These are phyloP conservation scores for Stegophylla sp. DNA, from an alignment of 2,888 invertebrate species.

Conservation along the genomic window DNA sequence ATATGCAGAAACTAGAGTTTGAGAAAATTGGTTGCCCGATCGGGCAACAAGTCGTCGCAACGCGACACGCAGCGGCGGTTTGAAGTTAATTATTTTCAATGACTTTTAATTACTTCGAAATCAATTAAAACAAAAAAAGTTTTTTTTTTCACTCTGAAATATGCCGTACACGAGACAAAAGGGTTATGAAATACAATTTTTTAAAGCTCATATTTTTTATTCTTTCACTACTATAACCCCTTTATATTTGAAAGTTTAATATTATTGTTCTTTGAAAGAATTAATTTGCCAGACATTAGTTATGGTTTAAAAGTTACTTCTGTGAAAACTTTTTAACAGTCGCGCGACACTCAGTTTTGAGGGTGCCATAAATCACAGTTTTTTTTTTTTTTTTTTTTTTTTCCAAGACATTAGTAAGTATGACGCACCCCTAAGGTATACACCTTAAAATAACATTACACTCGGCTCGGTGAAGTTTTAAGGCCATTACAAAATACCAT, in stretches of 20 bases:
- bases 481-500: conserved; percentile 49
- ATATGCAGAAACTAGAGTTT: not conserved
- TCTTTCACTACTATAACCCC: conserved; percentile 7
- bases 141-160: conserved; percentile 32
- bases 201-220: conserved; percentile 42
- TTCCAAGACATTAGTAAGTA: conserved; percentile 47
- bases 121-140: conserved; percentile 48
- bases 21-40: conserved; percentile 25
- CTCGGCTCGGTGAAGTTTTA: conserved; percentile 30
- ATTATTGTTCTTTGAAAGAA: conserved; percentile 56
- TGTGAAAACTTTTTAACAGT: conserved; percentile 47
- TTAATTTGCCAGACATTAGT: conserved; percentile 57
- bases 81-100: conserved; percentile 37
- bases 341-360: conserved; percentile 54
- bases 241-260: conserved; percentile 37
- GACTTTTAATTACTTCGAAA: conserved; percentile 37
- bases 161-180: conserved; percentile 16
- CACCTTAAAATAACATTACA: conserved; percentile 54
- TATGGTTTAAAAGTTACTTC: conserved; percentile 56
- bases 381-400: conserved; percentile 46
- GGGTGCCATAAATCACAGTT: conserved; percentile 50
- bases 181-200: conserved; percentile 40
- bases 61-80: not conserved
- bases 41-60: conserved; percentile 36
- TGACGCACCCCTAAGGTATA: conserved; percentile 34